These are phyloP conservation scores for Xylophagus ater DNA, from an alignment of 2,888 invertebrate species.

Conservation along the genomic window DNA sequence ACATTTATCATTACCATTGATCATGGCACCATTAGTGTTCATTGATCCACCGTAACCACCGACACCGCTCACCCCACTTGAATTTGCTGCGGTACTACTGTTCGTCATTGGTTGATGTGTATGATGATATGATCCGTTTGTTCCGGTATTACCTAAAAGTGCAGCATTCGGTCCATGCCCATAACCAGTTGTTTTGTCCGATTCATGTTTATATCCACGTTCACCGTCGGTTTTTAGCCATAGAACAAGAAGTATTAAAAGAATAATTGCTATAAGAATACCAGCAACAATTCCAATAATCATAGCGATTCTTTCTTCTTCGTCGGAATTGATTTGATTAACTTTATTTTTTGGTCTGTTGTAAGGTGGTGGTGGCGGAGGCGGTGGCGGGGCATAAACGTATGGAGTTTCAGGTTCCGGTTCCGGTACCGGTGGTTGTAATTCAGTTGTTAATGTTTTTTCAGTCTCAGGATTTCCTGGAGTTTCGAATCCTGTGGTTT, in stretches of 20 bases:
- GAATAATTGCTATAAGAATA: conserved; percentile 78
- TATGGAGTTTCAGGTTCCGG: conserved; percentile 25
- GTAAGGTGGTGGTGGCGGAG: conserved; percentile 29
- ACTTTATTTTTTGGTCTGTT: conserved; percentile 35
- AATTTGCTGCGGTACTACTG: conserved; percentile 11
- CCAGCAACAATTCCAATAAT: conserved; percentile 85
- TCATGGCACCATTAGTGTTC: conserved; percentile 24
- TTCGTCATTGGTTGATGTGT: conserved; percentile 30
- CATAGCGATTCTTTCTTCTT: conserved; percentile 61
- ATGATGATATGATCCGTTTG: conserved; percentile 39
- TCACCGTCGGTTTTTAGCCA: conserved; percentile 79
- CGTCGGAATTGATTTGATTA: conserved; percentile 53
- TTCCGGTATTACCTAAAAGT: conserved; percentile 53
- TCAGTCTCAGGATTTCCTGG: conserved; percentile 25
- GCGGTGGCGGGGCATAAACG: conserved; percentile 22
- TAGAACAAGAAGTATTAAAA: conserved; percentile 80
- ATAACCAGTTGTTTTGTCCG: conserved; percentile 57
- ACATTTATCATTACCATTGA: conserved; percentile 37
- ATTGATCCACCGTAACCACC: conserved; percentile 26
- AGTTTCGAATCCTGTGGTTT: conserved; percentile 32
- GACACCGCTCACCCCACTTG: conserved; percentile 23
- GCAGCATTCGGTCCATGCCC: conserved; percentile 73
- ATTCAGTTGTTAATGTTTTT: conserved; percentile 21
- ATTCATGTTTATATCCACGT: conserved; percentile 87
- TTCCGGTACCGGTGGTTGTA: conserved; percentile 19